Evolutionary conservation across 2,797 vertebrate genomes (phyloP).

Genomic region (Rousettus madagascariensis): DNA sequence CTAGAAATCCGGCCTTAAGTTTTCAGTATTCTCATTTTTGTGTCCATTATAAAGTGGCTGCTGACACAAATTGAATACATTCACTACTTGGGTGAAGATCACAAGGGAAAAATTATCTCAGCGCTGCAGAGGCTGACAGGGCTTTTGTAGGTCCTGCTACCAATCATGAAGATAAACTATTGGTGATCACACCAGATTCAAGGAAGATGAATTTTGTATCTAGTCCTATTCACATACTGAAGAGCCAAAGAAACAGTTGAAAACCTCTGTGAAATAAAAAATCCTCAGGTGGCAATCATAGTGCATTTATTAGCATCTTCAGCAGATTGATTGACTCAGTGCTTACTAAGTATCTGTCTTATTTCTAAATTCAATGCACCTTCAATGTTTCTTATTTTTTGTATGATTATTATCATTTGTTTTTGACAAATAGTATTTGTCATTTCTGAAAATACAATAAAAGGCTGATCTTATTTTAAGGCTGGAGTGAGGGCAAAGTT

Average conservation of each 20-base stretch:
- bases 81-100: not conserved
- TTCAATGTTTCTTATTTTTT: not conserved
- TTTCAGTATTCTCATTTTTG: not conserved
- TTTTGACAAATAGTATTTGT: not conserved
- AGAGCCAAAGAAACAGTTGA: not conserved
- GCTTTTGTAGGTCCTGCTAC: not conserved
- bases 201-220: not conserved
- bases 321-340: fast-evolving
- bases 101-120: not conserved
- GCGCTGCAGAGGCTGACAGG: not conserved
- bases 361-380: not conserved
- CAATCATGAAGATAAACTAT: not conserved
- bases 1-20: not conserved
- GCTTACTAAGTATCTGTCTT: not conserved
- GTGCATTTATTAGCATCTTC: not conserved
- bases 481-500: not conserved
- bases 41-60: not conserved
- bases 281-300: not conserved
- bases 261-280: not conserved
- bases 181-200: not conserved
- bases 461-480: not conserved
- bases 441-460: not conserved
- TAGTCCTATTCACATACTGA: not conserved
- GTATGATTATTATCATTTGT: not conserved
- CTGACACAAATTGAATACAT: not conserved